Evolutionary conservation across 2,797 vertebrate genomes (phyloP).

Genomic region (Mionectes olivaceus): DNA sequence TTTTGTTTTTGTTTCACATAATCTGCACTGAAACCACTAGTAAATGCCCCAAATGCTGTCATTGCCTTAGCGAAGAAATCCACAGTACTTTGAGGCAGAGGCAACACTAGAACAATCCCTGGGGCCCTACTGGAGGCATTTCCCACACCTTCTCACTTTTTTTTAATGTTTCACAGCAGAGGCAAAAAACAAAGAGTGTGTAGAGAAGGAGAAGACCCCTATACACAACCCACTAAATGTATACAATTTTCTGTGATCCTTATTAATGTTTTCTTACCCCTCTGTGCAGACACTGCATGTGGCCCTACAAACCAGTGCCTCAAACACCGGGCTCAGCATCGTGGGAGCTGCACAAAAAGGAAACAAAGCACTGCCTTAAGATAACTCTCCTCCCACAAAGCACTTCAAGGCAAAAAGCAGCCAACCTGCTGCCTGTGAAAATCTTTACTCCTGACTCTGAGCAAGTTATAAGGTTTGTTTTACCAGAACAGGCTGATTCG

Average conservation of each 20-base stretch:
- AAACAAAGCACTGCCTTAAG: slow-evolving; percentile 18
- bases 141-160: background rate
- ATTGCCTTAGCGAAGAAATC: background rate
- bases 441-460: background rate
- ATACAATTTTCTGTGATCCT: background rate
- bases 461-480: background rate
- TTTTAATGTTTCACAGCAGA: background rate
- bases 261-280: background rate
- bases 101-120: background rate
- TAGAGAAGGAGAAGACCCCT: background rate
- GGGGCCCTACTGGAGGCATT: background rate
- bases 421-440: background rate
- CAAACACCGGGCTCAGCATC: background rate
- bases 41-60: background rate
- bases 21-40: background rate
- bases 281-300: background rate
- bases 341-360: background rate
- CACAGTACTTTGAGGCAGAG: background rate
- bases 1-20: background rate
- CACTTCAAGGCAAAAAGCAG: background rate
- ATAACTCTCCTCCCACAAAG: background rate
- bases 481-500: background rate
- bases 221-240: background rate
- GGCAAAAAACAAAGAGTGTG: background rate
- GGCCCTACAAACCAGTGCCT: background rate